Percentiles rank a stretch among this genome's conserved stretches.
phyloP scores from a whole-genome alignment of 30 jellyfish, hydroid and myxozoan species.

The Cassiopea andromeda region DNA sequence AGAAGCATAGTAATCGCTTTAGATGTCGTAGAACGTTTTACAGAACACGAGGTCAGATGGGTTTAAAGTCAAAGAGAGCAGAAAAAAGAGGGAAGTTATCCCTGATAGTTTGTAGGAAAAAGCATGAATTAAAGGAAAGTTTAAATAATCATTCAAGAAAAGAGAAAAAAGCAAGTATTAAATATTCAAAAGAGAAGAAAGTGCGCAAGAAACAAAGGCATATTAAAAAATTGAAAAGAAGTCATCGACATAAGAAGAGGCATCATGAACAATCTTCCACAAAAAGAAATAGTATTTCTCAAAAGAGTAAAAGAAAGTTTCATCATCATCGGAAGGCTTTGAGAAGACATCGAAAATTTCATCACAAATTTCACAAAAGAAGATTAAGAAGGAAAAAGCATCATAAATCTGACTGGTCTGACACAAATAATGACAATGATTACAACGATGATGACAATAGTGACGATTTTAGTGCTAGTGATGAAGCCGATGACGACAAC shows the following conservation, averaged over 20 bases:
- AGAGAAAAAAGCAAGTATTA: conserved; percentile 15
- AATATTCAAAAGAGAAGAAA: not conserved
- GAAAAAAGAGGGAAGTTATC: conserved; percentile 5
- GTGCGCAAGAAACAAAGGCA: not conserved
- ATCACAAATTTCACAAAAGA: not conserved
- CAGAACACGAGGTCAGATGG: conserved; percentile 54
- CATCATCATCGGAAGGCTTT: not conserved
- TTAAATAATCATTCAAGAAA: not conserved
- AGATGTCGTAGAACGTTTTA: conserved; percentile 49
- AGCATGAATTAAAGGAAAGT: conserved; percentile 12
- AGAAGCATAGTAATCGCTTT: conserved; percentile 2
- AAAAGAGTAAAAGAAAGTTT: conserved; percentile 7
- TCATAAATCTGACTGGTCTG: conserved; percentile 7
- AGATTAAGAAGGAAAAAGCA: not conserved
- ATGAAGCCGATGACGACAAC: conserved; percentile 42
- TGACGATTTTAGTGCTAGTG: conserved; percentile 31
- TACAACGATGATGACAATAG: conserved; percentile 47
- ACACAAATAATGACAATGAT: conserved; percentile 38
- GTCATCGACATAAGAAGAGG: not conserved
- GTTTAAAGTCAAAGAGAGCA: conserved; percentile 7
- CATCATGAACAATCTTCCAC: not conserved
- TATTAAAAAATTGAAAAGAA: not conserved
- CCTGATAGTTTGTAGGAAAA: conserved; percentile 31
- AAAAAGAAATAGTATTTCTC: conserved; percentile 7
- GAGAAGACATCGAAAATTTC: conserved; percentile 5